Evolutionary conservation across 1,140 invertebrate species (phyloP).

Genomic region (Atta texana): DNA sequence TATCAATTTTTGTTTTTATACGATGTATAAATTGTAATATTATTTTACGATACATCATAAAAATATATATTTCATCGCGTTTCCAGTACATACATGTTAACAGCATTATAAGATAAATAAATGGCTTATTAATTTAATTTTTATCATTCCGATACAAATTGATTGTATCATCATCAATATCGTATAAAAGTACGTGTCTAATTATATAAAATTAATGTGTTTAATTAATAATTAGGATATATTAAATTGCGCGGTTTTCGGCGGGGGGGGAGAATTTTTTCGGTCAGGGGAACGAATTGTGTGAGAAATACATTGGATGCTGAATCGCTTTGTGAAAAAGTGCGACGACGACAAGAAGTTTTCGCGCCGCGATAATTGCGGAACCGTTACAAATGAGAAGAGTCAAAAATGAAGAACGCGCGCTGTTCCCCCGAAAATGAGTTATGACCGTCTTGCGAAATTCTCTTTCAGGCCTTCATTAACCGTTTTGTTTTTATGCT

Average conservation of each 20-base stretch:
- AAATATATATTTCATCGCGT: background rate
- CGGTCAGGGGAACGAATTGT: background rate
- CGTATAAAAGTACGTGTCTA: background rate
- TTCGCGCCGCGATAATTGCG: slow-evolving; percentile 35
- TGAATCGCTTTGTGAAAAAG: slow-evolving; percentile 38
- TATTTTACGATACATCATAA: slow-evolving; percentile 3
- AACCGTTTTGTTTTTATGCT: slow-evolving; percentile 18
- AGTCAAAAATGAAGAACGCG: slow-evolving; percentile 14
- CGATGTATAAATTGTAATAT: background rate
- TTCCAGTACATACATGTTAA: background rate
- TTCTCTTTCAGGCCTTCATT: slow-evolving; percentile 49
- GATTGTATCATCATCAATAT: background rate
- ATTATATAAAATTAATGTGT: background rate
- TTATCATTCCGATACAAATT: background rate
- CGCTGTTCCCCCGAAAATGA: slow-evolving; percentile 35
- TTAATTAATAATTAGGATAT: background rate
- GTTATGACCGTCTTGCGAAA: slow-evolving; percentile 40
- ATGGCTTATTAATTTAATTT: background rate
- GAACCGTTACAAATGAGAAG: slow-evolving; percentile 14
- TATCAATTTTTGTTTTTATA: background rate
- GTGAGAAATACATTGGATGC: background rate
- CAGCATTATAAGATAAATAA: slow-evolving; percentile 15
- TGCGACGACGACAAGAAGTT: background rate
- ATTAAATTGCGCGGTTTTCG: background rate
- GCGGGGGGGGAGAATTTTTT: background rate